Evolutionary conservation across 1,140 invertebrate genomes (phyloP).

Genomic region (Centruroides vittatus): DNA sequence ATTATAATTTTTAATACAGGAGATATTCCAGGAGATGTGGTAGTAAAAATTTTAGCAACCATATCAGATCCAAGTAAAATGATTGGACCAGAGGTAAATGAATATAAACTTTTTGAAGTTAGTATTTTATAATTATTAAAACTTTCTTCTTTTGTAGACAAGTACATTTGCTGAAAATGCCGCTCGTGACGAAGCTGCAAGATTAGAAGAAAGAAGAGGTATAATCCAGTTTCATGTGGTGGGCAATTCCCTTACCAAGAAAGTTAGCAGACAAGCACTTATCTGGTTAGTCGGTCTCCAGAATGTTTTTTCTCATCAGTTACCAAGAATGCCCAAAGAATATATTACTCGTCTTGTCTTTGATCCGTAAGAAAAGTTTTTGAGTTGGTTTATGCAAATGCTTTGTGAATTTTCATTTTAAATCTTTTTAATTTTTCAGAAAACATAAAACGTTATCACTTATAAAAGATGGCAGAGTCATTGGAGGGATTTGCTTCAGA

Average conservation of each 20-base stretch:
- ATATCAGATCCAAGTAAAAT: conserved; percentile 52
- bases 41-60: conserved; percentile 5
- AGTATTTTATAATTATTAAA: neutral
- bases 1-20: conserved; percentile 35
- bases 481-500: conserved; percentile 96
- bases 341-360: conserved; percentile 95
- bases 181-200: conserved; percentile 77
- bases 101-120: neutral
- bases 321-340: conserved; percentile 94
- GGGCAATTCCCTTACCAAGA: conserved; percentile 74
- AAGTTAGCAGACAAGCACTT: conserved; percentile 78
- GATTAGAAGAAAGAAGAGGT: conserved; percentile 72
- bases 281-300: conserved; percentile 85
- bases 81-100: conserved; percentile 60
- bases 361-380: conserved; percentile 60
- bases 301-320: conserved; percentile 88
- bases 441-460: conserved; percentile 89
- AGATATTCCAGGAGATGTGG: conserved; percentile 18
- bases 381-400: neutral
- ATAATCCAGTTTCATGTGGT: conserved; percentile 88
- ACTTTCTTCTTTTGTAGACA: neutral
- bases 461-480: conserved; percentile 80
- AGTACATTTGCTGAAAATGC: conserved; percentile 42
- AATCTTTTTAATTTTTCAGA: conserved; percentile 30
- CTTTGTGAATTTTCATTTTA: neutral